Base-by-base conservation (phyloP, 1,140 invertebrate genomes). In the Parapsyche elsis region DNA sequence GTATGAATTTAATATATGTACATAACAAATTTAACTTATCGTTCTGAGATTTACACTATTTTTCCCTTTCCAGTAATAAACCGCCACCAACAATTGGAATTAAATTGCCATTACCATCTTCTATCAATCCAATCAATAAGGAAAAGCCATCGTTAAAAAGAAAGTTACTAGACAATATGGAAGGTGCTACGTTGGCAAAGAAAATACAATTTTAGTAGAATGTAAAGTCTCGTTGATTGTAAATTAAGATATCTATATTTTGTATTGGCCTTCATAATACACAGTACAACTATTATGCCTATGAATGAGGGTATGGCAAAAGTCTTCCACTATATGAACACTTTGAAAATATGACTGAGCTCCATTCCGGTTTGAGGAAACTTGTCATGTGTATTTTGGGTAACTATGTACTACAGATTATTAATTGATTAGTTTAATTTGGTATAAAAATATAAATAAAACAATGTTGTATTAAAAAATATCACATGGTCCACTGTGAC, bases 81-180 rank as follows among this genome's bases (percentile, higher is more conserved):
- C 97, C 97, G n/a, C 91, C 94, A 30, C 97, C 97, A 4, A 95
- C 96, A 0, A 89, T 93, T 16, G 94, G 95, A 14, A 86, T 91
- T 14, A 93, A 94, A 86, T 87, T 98, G 78, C 97, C 97, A 0
- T 89, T 96, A 84, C 95, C 95, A 4, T 90, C 88, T 21, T 90
- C 88, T 70, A 90, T 93, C 70, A 87, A 88, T 81, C 81, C 89
- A 88, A 83, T 86, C 90, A 76, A 90, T 91, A 70, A 89, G 53
- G 92, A 94, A 74, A 93, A 91, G 82, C 92, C 92, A n/a, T 93
- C 91, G 78, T 87, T 94, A 16, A 95, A 95, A 85, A 90, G 94
- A 80, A 95, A 95, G 87, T 85, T 94, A 38, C 84, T 94, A 16
- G 94, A 94, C 84, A 90, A 91, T 14, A 90, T 91, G 57, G 93